A percentile compares a stretch with the other conserved stretches of the same genome.
Evolutionary conservation across 2,113 vertebrate species (phyloP).

Genomic region (Machaerirhynchus nigripectus): DNA sequence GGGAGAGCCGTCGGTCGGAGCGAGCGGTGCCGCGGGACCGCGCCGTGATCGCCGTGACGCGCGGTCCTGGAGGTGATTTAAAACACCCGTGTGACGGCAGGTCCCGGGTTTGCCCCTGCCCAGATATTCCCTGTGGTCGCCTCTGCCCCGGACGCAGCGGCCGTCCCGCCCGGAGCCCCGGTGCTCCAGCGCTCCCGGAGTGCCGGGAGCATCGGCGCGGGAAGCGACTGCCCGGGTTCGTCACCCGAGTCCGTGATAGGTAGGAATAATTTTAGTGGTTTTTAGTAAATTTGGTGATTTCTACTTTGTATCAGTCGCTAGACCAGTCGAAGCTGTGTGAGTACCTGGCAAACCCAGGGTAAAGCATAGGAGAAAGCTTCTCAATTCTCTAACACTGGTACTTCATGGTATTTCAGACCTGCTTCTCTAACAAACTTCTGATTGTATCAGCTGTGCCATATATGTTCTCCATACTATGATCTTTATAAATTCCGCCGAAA

Average conservation of each 20-base stretch:
- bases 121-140: rapidly evolving
- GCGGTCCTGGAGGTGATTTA: background rate
- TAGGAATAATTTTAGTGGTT: background rate
- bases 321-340: background rate
- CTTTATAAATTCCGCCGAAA: background rate
- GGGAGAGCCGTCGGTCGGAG: background rate
- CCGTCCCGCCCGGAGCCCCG: background rate
- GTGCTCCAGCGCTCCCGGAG: background rate
- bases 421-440: background rate
- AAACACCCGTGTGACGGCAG: background rate
- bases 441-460: background rate
- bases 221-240: rapidly evolving
- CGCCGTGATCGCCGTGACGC: background rate
- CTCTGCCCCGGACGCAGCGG: background rate
- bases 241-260: rapidly evolving
- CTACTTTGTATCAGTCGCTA: rapidly evolving
- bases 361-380: background rate
- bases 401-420: background rate
- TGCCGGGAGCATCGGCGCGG: background rate
- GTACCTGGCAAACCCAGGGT: rapidly evolving
- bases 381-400: rapidly evolving
- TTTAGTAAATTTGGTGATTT: background rate
- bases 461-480: rapidly evolving
- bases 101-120: background rate
- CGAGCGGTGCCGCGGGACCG: background rate